Percentiles rank a stretch among this genome's conserved stretches.
Evolutionary conservation across 2,113 vertebrate species (phyloP).

Genomic region (Tachuris rubrigastra): DNA sequence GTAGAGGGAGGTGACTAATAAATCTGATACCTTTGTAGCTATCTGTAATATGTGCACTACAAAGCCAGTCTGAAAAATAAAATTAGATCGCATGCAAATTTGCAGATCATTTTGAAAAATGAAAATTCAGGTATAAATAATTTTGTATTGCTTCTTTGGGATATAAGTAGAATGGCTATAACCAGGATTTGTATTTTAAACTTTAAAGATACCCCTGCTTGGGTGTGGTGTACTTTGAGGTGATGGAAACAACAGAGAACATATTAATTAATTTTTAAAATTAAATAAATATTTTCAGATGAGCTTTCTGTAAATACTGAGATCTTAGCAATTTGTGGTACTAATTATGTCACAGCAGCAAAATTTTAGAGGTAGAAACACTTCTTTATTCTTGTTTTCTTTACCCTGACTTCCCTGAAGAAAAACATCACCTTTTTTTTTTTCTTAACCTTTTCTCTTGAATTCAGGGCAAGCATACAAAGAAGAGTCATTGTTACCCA

Average conservation of each 20-base stretch:
- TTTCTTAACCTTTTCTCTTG: not conserved
- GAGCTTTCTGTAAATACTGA: not conserved
- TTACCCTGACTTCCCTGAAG: fast-evolving
- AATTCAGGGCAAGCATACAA: conserved; percentile 86
- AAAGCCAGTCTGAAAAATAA: not conserved
- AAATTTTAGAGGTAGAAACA: not conserved
- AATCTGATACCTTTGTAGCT: not conserved
- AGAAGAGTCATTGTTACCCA: conserved; percentile 91
- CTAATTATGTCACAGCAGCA: not conserved
- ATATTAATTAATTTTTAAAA: not conserved
- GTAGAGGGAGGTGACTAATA: not conserved
- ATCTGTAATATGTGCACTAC: not conserved
- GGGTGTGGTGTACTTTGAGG: not conserved
- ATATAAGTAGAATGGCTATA: not conserved
- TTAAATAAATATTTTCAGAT: not conserved
- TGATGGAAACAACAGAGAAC: not conserved
- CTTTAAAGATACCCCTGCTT: not conserved
- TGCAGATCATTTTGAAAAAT: not conserved
- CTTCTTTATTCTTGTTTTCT: not conserved
- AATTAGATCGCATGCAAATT: not conserved
- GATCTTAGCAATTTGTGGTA: not conserved
- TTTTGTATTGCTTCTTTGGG: not conserved
- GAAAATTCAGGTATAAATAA: not conserved
- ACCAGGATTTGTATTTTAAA: not conserved
- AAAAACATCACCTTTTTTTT: not conserved